A percentile compares a stretch with the other conserved stretches of the same genome.
These are phyloP conservation scores for Aurelia coerulea DNA, from an alignment of 30 jellyfish, hydroid and myxozoan species.

Conservation along the genomic window DNA sequence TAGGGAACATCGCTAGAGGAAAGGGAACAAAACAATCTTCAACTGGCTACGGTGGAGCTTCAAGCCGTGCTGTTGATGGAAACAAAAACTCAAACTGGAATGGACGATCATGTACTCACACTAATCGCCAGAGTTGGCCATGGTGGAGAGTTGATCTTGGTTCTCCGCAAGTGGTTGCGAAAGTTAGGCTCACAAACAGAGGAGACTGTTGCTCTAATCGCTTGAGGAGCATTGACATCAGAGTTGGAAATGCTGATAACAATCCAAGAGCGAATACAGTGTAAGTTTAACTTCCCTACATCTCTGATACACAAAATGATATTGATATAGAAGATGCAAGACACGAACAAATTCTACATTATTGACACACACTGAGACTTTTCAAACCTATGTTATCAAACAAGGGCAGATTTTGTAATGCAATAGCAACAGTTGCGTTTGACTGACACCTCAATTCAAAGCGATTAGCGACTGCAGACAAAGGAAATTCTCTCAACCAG, in stretches of 20 bases:
- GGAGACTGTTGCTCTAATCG: slow-evolving; percentile 4
- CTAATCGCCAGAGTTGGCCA: background rate
- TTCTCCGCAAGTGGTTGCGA: slow-evolving; percentile 1
- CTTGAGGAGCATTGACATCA: slow-evolving; percentile 11
- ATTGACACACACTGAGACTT: no score
- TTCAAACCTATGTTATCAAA: no score
- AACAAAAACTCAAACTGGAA: background rate
- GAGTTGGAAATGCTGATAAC: slow-evolving; percentile 16
- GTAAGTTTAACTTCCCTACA: background rate
- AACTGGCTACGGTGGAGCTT: slow-evolving; percentile 1
- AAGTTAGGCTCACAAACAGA: slow-evolving; percentile 18
- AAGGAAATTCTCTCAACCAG: no score
- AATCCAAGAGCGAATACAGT: slow-evolving; percentile 2
- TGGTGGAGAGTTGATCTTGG: slow-evolving; percentile 33
- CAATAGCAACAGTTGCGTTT: no score
- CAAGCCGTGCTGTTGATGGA: slow-evolving; percentile 33
- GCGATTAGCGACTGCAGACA: no score
- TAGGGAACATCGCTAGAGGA: slow-evolving; percentile 13
- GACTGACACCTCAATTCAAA: no score
- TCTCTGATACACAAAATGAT: background rate
- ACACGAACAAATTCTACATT: no score
- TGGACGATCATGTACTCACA: slow-evolving; percentile 1
- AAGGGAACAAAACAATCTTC: slow-evolving; percentile 12
- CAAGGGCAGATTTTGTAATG: no score
- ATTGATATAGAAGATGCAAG: background rate